Conservation (phyloP, 2,888 invertebrate species). For the Ennomos quercinarius region DNA sequence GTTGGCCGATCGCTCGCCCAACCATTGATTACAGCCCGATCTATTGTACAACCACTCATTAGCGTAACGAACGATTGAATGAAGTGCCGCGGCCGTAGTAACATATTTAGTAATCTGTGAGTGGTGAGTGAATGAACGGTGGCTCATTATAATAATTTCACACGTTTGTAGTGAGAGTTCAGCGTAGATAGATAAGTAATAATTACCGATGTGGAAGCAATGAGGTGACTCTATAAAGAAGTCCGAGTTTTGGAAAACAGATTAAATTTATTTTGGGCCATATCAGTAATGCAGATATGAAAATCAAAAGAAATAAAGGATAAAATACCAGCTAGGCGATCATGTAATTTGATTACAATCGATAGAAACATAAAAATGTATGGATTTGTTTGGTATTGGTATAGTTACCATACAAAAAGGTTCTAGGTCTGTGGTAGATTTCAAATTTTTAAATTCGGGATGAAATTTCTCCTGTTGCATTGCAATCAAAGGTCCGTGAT, state of each 20-base stretch:
- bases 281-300: too few species aligned
- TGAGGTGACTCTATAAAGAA: constrained; percentile 4
- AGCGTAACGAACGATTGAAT: constrained; percentile 31
- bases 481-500: too few species aligned
- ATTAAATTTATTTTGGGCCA: too few species aligned
- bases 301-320: too few species aligned
- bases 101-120: neutral
- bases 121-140: constrained; percentile 27
- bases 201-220: constrained; percentile 16
- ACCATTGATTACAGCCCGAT: constrained; percentile 12
- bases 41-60: constrained; percentile 19
- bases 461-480: too few species aligned
- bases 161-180: constrained; percentile 14
- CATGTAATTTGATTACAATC: too few species aligned
- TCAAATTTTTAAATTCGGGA: too few species aligned
- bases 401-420: too few species aligned
- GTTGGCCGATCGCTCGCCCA: constrained; percentile 1
- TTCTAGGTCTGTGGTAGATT: too few species aligned
- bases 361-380: too few species aligned
- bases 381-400: too few species aligned
- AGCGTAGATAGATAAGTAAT: neutral
- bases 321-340: too few species aligned
- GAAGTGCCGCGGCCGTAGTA: constrained; percentile 7
- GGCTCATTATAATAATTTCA: constrained; percentile 39
- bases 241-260: neutral